A percentile compares a stretch with the other conserved stretches of the same genome.
phyloP scores from a whole-genome alignment of 2,113 vertebrate genomes.

The Perognathus longimembris region DNA sequence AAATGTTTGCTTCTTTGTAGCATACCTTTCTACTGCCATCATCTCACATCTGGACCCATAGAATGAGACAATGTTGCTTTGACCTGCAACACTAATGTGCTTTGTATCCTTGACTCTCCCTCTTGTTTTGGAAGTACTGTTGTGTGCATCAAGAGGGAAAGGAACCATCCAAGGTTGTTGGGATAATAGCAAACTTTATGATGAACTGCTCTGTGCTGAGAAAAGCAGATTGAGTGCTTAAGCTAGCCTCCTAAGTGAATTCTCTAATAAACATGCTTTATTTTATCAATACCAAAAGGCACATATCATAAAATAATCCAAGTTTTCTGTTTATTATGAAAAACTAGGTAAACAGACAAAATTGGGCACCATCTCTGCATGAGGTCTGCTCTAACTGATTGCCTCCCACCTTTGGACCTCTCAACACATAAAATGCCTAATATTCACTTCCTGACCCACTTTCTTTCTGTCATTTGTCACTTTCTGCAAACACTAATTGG shows the following conservation, averaged over 20 bases:
- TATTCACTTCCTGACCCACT: not conserved
- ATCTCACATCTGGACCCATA: too few relatives aligned
- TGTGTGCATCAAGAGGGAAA: not conserved
- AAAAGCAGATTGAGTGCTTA: not conserved
- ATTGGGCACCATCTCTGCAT: accelerated
- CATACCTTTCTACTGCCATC: too few relatives aligned
- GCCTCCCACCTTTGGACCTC: not conserved
- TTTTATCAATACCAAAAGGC: not conserved
- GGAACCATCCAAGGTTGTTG: not conserved
- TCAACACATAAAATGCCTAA: not conserved
- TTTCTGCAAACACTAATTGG: constrained; percentile 1
- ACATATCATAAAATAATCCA: not conserved
- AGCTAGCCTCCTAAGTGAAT: not conserved
- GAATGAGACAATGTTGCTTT: too few relatives aligned
- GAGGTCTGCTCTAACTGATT: not conserved
- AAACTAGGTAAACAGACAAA: not conserved
- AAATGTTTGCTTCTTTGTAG: too few relatives aligned
- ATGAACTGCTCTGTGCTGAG: not conserved
- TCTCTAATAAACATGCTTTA: not conserved
- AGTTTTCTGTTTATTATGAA: not conserved
- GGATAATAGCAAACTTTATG: not conserved
- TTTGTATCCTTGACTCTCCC: not conserved
- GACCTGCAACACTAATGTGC: too few relatives aligned
- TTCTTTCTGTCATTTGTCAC: not conserved
- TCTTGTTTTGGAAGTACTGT: not conserved